Evolutionary conservation across 2,113 vertebrate genomes (phyloP).

Genomic region (Dasyurus viverrinus): DNA sequence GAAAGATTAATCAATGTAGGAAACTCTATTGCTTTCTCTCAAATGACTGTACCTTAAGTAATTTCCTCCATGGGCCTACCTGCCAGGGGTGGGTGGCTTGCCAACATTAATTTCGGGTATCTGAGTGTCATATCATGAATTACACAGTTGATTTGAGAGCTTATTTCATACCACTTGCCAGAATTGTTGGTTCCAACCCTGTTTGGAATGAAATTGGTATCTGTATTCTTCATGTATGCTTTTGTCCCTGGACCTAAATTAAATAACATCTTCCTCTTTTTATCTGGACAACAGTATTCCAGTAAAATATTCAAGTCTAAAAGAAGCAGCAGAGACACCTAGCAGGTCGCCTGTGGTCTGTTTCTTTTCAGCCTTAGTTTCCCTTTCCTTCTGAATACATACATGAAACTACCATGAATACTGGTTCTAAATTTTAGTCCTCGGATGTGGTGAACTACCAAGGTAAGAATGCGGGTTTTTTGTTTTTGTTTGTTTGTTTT

Average conservation of each 20-base stretch:
- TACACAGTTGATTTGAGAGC: neutral
- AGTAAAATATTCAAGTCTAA: neutral
- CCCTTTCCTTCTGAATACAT: neutral
- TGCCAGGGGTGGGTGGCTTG: neutral
- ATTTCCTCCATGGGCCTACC: neutral
- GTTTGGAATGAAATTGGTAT: neutral
- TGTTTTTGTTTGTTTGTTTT: neutral
- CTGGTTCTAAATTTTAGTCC: neutral
- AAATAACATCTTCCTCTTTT: neutral
- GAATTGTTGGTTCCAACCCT: slow-evolving; percentile 1
- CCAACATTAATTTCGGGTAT: neutral
- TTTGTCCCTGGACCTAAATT: neutral
- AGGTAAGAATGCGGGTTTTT: no score
- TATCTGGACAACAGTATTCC: neutral
- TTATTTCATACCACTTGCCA: neutral
- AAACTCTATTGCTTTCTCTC: neutral
- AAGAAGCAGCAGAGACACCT: neutral
- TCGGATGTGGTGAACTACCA: neutral
- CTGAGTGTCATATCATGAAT: neutral
- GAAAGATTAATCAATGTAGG: neutral
- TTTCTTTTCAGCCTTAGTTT: neutral
- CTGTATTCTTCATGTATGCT: neutral
- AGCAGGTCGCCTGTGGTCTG: neutral
- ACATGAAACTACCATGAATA: neutral
- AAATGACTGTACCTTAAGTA: neutral